Conservation (phyloP, 1,140 invertebrate species). For the Hylaeus anthracinus region DNA sequence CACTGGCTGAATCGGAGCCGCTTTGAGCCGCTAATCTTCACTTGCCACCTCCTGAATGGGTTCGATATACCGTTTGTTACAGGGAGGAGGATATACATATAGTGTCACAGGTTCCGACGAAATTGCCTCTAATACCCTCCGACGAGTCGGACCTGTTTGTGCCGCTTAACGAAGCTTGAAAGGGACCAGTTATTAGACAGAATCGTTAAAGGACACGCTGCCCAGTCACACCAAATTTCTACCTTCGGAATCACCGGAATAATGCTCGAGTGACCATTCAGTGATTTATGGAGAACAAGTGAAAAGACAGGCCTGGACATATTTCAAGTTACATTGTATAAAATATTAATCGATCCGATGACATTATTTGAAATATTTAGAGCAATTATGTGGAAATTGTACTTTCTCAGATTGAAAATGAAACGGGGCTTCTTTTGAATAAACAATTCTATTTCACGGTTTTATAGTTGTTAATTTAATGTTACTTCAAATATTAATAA, state of each 20-base stretch:
- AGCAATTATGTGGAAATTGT: too few relatives aligned
- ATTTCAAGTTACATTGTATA: too few relatives aligned
- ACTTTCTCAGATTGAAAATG: too few relatives aligned
- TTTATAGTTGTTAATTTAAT: too few relatives aligned
- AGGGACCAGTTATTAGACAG: constrained; percentile 55
- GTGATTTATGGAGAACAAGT: too few relatives aligned
- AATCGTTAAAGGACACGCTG: constrained; percentile 21
- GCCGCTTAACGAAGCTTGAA: constrained; percentile 65
- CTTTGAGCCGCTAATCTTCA: constrained; percentile 13
- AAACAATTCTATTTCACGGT: too few relatives aligned
- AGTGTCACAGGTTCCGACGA: constrained; percentile 35
- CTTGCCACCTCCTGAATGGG: constrained; percentile 3
- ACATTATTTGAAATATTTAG: too few relatives aligned
- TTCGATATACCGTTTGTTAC: not conserved
- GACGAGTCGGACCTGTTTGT: constrained; percentile 17
- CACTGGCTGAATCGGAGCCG: not conserved
- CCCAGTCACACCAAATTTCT: not conserved
- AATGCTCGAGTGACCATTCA: not conserved
- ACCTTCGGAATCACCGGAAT: not conserved
- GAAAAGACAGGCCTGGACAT: too few relatives aligned
- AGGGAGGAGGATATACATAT: not conserved
- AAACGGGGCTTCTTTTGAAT: too few relatives aligned
- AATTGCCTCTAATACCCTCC: constrained; percentile 31
- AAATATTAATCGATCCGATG: too few relatives aligned
- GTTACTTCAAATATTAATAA: too few relatives aligned